These are phyloP conservation scores for Tangara arthus DNA, from an alignment of 2,797 vertebrate genomes.

Conservation along the genomic window DNA sequence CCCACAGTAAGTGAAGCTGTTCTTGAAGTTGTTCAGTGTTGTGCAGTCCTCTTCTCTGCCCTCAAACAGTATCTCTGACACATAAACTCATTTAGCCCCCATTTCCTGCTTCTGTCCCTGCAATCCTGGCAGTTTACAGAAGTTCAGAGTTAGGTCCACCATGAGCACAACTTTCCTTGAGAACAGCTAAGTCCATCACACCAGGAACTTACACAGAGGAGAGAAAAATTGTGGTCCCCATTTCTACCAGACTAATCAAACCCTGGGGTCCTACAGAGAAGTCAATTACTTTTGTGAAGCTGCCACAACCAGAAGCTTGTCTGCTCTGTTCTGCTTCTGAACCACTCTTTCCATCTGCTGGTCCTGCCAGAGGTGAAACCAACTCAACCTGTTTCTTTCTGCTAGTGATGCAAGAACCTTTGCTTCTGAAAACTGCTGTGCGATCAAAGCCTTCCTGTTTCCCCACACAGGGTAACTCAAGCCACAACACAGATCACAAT, in stretches of 20 bases:
- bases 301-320: background rate
- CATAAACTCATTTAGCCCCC: background rate
- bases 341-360: background rate
- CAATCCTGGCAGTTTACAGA: background rate
- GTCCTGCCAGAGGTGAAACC: background rate
- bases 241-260: background rate
- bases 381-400: background rate
- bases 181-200: background rate
- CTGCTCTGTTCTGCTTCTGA: background rate
- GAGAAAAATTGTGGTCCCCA: background rate
- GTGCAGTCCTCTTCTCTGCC: background rate
- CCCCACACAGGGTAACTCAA: background rate
- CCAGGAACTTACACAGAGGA: background rate
- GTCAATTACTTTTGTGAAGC: background rate
- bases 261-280: background rate
- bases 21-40: background rate
- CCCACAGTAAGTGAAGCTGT: background rate
- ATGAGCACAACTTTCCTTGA: background rate
- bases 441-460: slow-evolving; percentile 12
- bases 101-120: background rate
- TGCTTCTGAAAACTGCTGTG: background rate
- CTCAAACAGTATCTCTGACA: background rate
- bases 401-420: background rate
- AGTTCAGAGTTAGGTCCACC: background rate
- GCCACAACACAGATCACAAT: background rate